Conservation (phyloP, 2,888 invertebrate species). For the Pseudococcus viburni region DNA sequence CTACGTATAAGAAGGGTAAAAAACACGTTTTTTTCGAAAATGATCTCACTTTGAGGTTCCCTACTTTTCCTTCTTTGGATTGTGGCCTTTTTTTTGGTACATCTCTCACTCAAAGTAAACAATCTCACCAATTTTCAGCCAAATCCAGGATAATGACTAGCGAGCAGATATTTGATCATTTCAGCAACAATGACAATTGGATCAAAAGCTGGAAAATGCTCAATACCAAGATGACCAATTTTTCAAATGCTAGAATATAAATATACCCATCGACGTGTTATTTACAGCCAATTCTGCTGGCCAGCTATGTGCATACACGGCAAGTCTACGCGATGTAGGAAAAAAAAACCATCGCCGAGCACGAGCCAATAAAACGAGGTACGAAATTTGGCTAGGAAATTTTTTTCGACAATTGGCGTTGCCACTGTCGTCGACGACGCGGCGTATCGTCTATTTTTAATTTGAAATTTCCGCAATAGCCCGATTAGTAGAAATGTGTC, state of each 20-base stretch:
- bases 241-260: background rate
- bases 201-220: too few species aligned
- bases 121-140: too few species aligned
- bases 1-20: too few species aligned
- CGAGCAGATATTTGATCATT: too few species aligned
- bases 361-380: conserved; percentile 9
- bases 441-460: conserved; percentile 68
- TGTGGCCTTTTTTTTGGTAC: too few species aligned
- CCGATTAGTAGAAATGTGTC: conserved; percentile 69
- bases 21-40: too few species aligned
- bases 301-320: background rate
- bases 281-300: background rate
- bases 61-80: too few species aligned
- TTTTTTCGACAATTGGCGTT: conserved; percentile 68
- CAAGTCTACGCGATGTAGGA: background rate
- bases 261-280: background rate
- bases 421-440: conserved; percentile 60
- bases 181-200: too few species aligned
- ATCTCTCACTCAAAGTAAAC: too few species aligned
- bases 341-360: background rate
- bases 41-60: too few species aligned
- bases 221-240: too few species aligned
- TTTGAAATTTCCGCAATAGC: conserved; percentile 69
- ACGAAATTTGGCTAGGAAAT: conserved; percentile 34
- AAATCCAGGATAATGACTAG: too few species aligned